phyloP scores from a whole-genome alignment of 2,113 vertebrate genomes.

The Cryptomyrus ogoouensis region DNA sequence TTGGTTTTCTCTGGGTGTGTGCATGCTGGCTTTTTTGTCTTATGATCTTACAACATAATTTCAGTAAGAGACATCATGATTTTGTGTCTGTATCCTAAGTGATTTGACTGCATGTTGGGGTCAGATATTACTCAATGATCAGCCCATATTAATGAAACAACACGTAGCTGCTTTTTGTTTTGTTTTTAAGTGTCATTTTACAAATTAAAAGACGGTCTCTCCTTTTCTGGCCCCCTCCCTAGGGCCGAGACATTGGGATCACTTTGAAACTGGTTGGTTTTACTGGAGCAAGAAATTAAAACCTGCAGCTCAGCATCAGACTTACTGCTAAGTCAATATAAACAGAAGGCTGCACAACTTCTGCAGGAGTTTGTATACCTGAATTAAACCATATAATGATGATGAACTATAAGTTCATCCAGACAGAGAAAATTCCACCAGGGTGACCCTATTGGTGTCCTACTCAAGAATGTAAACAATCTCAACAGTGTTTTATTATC shows the following conservation, averaged over 20 bases:
- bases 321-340: no score
- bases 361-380: neutral
- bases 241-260: neutral
- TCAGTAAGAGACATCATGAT: neutral
- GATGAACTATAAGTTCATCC: neutral
- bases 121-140: neutral
- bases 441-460: neutral
- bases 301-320: neutral
- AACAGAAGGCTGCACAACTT: neutral
- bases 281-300: neutral
- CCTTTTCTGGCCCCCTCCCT: neutral
- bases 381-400: neutral
- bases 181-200: neutral
- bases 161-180: neutral
- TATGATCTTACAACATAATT: neutral
- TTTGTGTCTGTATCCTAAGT: neutral
- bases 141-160: neutral
- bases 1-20: neutral
- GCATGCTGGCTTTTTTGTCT: neutral
- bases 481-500: neutral
- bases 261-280: neutral
- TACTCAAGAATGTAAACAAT: neutral
- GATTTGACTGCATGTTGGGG: neutral
- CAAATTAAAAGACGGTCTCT: neutral
- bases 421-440: neutral